Evolutionary conservation across 2,797 vertebrate genomes (phyloP).

Genomic region (Ciconia nigra): DNA sequence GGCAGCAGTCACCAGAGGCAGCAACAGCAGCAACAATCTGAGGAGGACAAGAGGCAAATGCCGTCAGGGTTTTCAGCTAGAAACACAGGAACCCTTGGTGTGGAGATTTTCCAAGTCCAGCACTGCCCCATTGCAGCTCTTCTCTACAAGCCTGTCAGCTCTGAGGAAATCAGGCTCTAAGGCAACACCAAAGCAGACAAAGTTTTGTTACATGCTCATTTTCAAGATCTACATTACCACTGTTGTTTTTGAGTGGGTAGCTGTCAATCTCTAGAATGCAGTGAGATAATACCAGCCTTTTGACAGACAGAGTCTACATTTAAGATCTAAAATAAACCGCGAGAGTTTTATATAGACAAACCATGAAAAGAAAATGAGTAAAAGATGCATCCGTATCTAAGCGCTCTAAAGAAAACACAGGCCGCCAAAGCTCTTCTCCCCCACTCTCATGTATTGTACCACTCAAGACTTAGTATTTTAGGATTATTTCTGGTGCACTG

Average conservation of each 20-base stretch:
- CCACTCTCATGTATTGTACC: background rate
- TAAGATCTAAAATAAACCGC: slow-evolving; percentile 22
- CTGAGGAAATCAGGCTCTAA: background rate
- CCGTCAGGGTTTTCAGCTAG: background rate
- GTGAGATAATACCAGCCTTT: slow-evolving; percentile 35
- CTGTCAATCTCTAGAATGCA: slow-evolving; percentile 7
- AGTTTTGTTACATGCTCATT: background rate
- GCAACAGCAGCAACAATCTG: background rate
- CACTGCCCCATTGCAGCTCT: background rate
- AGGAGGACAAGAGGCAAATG: background rate
- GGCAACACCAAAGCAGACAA: background rate
- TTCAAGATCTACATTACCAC: background rate
- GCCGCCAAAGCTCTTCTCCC: background rate
- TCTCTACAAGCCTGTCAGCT: background rate
- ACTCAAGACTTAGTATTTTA: slow-evolving; percentile 19
- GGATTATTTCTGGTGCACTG: background rate
- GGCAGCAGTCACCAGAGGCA: background rate
- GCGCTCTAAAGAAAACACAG: background rate
- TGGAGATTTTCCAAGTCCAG: background rate
- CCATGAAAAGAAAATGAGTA: slow-evolving; percentile 41
- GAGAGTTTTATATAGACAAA: slow-evolving; percentile 32
- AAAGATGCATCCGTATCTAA: background rate
- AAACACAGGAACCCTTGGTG: background rate
- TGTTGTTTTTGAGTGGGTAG: slow-evolving; percentile 38
- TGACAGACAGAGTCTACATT: slow-evolving; percentile 52